phyloP scores from a whole-genome alignment of 2,888 invertebrate species.

The Dryococelus australis region DNA sequence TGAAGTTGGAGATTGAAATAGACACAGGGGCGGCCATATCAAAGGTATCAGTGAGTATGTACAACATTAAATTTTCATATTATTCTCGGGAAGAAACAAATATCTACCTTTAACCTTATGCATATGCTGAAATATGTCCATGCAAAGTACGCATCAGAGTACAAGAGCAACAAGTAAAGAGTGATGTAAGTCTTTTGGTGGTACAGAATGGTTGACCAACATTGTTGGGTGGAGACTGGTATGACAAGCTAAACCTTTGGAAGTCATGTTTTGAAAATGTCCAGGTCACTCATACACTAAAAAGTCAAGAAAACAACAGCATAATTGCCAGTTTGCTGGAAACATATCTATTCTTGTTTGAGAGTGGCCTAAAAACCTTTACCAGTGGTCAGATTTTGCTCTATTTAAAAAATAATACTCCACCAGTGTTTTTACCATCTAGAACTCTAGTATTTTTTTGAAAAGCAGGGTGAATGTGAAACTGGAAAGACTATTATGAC shows the following conservation, averaged over 20 bases:
- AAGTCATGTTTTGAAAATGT: not conserved
- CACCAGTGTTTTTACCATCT: not conserved
- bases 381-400: not conserved
- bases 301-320: too few species aligned
- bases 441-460: not conserved
- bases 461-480: not conserved
- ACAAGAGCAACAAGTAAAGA: not conserved
- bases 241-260: not conserved
- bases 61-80: not conserved
- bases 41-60: not conserved
- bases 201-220: not conserved
- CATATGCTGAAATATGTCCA: not conserved
- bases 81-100: not conserved
- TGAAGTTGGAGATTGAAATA: not conserved
- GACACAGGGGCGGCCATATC: not conserved
- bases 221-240: not conserved
- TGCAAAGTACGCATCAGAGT: not conserved
- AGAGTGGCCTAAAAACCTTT: not conserved
- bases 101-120: not conserved
- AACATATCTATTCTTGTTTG: not conserved
- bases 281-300: too few species aligned
- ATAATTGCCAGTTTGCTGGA: not conserved
- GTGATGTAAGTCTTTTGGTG: not conserved
- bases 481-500: not conserved
- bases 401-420: too few species aligned